Base-by-base conservation (phyloP, 1,140 invertebrate species). In the Platyura marginata region DNA sequence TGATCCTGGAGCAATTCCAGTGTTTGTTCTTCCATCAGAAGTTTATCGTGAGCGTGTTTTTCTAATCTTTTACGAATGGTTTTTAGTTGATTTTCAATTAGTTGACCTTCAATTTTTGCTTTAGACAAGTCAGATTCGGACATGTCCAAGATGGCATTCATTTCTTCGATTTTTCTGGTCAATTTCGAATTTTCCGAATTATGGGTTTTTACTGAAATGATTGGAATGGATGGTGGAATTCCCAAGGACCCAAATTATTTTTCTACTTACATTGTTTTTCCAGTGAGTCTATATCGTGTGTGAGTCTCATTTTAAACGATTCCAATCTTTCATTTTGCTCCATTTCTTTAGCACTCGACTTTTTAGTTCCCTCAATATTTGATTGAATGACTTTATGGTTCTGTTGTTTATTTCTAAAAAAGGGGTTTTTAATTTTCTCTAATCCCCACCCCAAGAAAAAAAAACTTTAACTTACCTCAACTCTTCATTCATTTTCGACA, bases 1-100 rank as follows among this genome's bases (percentile, higher is more conserved):
- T 78, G 75, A 13, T 79, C 75, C 50, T 81, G 74, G 1, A 81
- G 59, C 40, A 71, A 67, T 33, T 60, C 53, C 10, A 81, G 51
- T 34, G 81, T 72, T n/a, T 67, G 50, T 43, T 77, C 70, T 52
- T 82, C 79, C 32, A 75, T 48, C 29, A 61, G 53, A 10, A 62
- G 49, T 51, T 79, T 79, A 32, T 65, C 55, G 40, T 61, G 65
- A 1, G 54, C 40, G n/a, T 66, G 52, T 44, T 64, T 69, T 21
- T 74, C 68, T 4, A 70, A 50, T 35, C 72, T 68, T 42, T 41
- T 45, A 21, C 53, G 48, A 10, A 57, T 38, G 32, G 43, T 35
- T 2, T 49, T 48, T 16, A 57, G 46, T 49, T 60, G 49, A 0
- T 49, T 49, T 6, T 51, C 19, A 2, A 62, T 23, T 39, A 49